Evolutionary conservation across 2,888 invertebrate genomes (phyloP).

Genomic region (Parnassius orleans): DNA sequence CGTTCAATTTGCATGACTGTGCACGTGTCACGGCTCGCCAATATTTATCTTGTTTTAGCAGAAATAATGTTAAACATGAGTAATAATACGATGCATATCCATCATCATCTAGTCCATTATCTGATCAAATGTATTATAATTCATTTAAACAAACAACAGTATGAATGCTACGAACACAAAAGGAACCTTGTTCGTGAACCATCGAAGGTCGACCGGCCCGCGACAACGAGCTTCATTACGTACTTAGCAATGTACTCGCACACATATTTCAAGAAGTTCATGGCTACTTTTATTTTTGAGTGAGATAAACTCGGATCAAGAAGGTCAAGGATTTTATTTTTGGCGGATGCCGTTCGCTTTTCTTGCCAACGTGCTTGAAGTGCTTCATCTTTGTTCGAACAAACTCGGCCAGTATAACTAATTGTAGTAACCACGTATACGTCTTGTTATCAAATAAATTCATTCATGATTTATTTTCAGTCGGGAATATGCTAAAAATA

Average conservation of each 20-base stretch:
- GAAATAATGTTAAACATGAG: constrained; percentile 2
- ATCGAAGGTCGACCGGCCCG: constrained; percentile 64
- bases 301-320: constrained; percentile 60
- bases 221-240: constrained; percentile 59
- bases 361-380: constrained; percentile 60
- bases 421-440: neutral
- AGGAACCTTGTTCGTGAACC: constrained; percentile 76
- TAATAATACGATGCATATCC: neutral
- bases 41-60: constrained; percentile 6
- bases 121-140: constrained; percentile 9
- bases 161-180: constrained; percentile 45
- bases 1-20: neutral
- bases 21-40: neutral
- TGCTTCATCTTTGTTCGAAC: constrained; percentile 43
- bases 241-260: constrained; percentile 57
- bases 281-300: constrained; percentile 73
- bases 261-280: constrained; percentile 67
- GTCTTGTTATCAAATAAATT: constrained; percentile 7
- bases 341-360: constrained; percentile 59
- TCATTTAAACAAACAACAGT: constrained; percentile 13
- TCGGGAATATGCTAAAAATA: constrained; percentile 3
- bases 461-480: constrained; percentile 14
- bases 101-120: constrained; percentile 5
- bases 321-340: constrained; percentile 77
- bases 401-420: constrained; percentile 21